Percentiles rank a stretch among this genome's conserved stretches.
Conservation (phyloP, 2,113 vertebrate species). For the Canis aureus region DNA sequence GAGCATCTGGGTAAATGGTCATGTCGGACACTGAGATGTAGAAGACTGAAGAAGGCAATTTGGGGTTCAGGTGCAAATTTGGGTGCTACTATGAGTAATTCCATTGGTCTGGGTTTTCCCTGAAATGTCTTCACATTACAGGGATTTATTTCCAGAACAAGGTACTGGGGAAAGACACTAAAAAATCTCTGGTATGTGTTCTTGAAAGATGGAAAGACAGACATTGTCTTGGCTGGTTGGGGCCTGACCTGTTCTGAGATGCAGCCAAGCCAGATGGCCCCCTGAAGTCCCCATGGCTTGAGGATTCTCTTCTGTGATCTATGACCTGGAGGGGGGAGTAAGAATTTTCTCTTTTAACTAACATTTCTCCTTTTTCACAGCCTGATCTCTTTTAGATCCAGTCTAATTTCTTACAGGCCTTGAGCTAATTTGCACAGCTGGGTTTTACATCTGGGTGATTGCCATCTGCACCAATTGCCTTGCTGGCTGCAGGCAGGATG, state of each 20-base stretch:
- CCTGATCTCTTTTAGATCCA: conserved; percentile 82
- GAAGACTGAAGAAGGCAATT: not conserved
- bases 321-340: conserved; percentile 75
- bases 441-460: conserved; percentile 78
- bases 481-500: conserved; percentile 66
- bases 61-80: not conserved
- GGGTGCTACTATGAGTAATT: not conserved
- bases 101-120: not conserved
- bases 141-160: conserved; percentile 50
- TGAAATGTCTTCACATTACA: conserved; percentile 27
- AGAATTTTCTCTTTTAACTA: conserved; percentile 80
- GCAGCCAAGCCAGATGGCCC: conserved; percentile 70
- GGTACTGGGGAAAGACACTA: conserved; percentile 19
- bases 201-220: conserved; percentile 66
- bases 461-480: conserved; percentile 72
- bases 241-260: conserved; percentile 68
- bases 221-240: conserved; percentile 60
- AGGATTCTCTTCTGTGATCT: conserved; percentile 79
- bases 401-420: conserved; percentile 83
- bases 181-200: conserved; percentile 63
- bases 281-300: conserved; percentile 63
- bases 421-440: conserved; percentile 79
- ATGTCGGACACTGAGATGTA: not conserved
- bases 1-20: conserved; percentile 15
- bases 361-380: conserved; percentile 78